phyloP scores from a whole-genome alignment of 2,888 invertebrate genomes.

The Vanessa cardui region DNA sequence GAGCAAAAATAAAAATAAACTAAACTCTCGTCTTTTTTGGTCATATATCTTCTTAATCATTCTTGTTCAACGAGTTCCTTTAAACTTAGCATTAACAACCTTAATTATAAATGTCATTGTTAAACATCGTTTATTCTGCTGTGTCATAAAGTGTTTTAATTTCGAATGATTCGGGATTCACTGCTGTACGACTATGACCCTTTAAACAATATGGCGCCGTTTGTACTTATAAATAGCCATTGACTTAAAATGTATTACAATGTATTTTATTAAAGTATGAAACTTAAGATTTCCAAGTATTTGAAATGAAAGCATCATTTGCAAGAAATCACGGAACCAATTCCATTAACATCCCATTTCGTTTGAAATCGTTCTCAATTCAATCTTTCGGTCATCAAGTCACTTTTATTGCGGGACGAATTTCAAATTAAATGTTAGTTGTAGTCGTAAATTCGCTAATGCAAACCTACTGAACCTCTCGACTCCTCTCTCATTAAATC shows the following conservation, averaged over 20 bases:
- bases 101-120: too few species aligned
- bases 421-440: constrained; percentile 75
- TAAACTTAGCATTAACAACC: too few species aligned
- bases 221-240: too few species aligned
- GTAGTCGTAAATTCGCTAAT: constrained; percentile 74
- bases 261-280: not conserved
- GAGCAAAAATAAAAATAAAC: too few species aligned
- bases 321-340: constrained; percentile 48
- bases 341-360: constrained; percentile 53
- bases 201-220: too few species aligned
- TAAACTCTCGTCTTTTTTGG: too few species aligned
- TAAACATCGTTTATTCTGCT: too few species aligned
- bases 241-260: not conserved
- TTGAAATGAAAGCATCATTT: constrained; percentile 52
- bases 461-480: constrained; percentile 69
- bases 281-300: not conserved
- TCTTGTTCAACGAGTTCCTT: too few species aligned
- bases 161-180: too few species aligned
- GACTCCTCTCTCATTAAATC: constrained; percentile 77
- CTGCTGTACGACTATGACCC: too few species aligned
- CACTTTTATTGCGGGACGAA: constrained; percentile 75
- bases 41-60: too few species aligned
- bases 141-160: too few species aligned
- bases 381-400: constrained; percentile 71
- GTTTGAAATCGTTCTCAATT: constrained; percentile 59